These are phyloP conservation scores for Seriola aureovittata DNA, from an alignment of 2,113 vertebrate genomes.

Conservation along the genomic window DNA sequence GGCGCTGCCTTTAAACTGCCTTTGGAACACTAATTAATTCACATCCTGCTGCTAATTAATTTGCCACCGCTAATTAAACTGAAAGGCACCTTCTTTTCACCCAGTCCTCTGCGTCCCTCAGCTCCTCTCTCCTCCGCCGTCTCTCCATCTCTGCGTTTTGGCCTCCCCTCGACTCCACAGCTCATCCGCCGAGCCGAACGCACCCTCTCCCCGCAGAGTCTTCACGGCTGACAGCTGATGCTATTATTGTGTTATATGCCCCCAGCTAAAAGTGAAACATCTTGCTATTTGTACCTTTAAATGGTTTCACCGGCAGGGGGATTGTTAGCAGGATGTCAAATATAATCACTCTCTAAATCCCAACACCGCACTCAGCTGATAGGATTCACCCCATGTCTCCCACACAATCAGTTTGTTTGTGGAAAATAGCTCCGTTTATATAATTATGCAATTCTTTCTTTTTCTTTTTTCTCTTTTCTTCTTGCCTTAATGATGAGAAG, in stretches of 20 bases:
- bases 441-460: slow-evolving; percentile 7
- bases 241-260: slow-evolving; percentile 67
- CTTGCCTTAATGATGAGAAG: neutral
- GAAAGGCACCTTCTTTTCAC: slow-evolving; percentile 80
- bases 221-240: slow-evolving; percentile 73
- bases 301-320: slow-evolving; percentile 68
- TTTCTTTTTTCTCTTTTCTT: neutral
- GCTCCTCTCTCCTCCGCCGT: slow-evolving; percentile 18
- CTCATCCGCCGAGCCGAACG: slow-evolving; percentile 41
- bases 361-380: slow-evolving; percentile 40
- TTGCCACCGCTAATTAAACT: slow-evolving; percentile 82
- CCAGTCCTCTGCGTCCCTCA: slow-evolving; percentile 41
- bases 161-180: slow-evolving; percentile 39
- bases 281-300: slow-evolving; percentile 77
- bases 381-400: slow-evolving; percentile 42
- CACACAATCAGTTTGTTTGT: slow-evolving; percentile 3
- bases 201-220: slow-evolving; percentile 37
- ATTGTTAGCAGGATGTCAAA: slow-evolving; percentile 77
- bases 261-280: slow-evolving; percentile 66
- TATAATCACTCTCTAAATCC: slow-evolving; percentile 69
- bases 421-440: neutral
- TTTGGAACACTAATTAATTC: slow-evolving; percentile 83
- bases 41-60: slow-evolving; percentile 83
- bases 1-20: slow-evolving; percentile 70
- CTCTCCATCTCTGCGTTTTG: slow-evolving; percentile 26